phyloP scores from a whole-genome alignment of 2,888 invertebrate genomes.

The Notodonta ziczac region DNA sequence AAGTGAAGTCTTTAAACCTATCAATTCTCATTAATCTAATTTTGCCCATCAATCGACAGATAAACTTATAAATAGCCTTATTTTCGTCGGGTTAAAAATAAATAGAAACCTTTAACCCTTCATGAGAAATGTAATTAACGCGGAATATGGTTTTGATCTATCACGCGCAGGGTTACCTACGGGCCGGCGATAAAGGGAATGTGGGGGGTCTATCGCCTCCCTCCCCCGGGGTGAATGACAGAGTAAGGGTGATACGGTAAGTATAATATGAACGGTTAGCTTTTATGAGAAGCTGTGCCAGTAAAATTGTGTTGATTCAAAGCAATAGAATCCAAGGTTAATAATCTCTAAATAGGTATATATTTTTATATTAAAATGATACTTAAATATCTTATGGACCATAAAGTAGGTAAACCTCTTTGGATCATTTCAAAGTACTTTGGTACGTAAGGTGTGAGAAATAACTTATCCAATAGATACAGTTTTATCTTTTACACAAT shows the following conservation, averaged over 20 bases:
- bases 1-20: too few relatives aligned
- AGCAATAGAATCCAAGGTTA: constrained; percentile 26
- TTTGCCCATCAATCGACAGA: neutral
- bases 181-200: constrained; percentile 37
- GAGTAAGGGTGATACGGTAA: constrained; percentile 46
- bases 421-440: too few relatives aligned
- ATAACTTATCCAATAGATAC: too few relatives aligned
- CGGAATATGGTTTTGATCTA: constrained; percentile 39
- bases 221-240: constrained; percentile 50
- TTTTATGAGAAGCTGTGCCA: constrained; percentile 49
- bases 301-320: constrained; percentile 36
- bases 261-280: constrained; percentile 58
- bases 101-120: constrained; percentile 14
- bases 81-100: neutral
- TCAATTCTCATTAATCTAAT: too few relatives aligned
- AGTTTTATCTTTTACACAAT: too few relatives aligned
- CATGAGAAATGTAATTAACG: constrained; percentile 35
- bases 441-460: too few relatives aligned
- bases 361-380: neutral
- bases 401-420: too few relatives aligned
- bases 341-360: constrained; percentile 1
- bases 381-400: too few relatives aligned
- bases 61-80: neutral
- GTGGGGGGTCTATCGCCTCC: constrained; percentile 38
- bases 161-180: constrained; percentile 39